Conservation (phyloP, 2,888 invertebrate genomes). For the Pseudanteris insignis region DNA sequence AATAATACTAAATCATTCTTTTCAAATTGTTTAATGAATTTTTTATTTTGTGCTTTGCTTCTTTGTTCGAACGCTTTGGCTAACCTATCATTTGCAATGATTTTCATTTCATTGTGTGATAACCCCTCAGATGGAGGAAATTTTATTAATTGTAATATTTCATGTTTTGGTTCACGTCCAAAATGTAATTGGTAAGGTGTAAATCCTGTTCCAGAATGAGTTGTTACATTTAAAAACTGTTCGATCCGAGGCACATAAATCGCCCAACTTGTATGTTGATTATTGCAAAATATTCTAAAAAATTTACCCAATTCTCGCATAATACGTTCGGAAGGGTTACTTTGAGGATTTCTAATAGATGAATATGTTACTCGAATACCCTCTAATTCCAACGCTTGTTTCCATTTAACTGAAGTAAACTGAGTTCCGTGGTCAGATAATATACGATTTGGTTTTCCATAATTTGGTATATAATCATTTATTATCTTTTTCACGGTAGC, state of each 20-base stretch:
- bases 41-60: neutral
- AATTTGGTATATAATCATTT: neutral
- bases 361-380: neutral
- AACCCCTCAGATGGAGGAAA: neutral
- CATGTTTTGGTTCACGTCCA: neutral
- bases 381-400: neutral
- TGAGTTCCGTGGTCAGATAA: slow-evolving; percentile 10
- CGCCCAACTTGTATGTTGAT: slow-evolving; percentile 1
- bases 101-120: slow-evolving; percentile 3
- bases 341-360: neutral
- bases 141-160: neutral
- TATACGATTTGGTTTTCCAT: slow-evolving; percentile 1
- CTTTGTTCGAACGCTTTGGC: slow-evolving; percentile 5
- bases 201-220: neutral
- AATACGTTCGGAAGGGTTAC: neutral
- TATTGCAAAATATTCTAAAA: neutral
- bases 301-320: slow-evolving; percentile 8
- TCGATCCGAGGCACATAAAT: neutral
- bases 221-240: neutral
- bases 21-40: neutral
- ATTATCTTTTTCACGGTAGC: neutral
- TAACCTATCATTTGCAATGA: slow-evolving; percentile 1
- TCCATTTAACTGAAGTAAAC: slow-evolving; percentile 4
- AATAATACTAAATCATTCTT: slow-evolving; percentile 3
- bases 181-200: neutral